Evolutionary conservation across 1,140 invertebrate genomes (phyloP).

Genomic region (Hyles euphorbiae): DNA sequence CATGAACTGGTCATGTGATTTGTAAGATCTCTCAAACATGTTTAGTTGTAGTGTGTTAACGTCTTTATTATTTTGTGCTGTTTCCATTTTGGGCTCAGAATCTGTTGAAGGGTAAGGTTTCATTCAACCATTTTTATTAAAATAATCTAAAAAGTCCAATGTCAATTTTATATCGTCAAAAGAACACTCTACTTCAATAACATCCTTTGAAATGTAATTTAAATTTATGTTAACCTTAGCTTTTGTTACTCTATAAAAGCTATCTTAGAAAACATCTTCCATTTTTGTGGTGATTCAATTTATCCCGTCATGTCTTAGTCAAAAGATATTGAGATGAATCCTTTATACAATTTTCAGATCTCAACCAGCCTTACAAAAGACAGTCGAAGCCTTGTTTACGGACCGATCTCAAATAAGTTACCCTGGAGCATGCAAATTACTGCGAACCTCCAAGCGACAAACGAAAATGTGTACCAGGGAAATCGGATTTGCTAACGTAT

Average conservation of each 20-base stretch:
- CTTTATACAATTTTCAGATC: conserved; percentile 40
- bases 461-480: conserved; percentile 73
- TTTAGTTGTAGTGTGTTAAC: conserved; percentile 49
- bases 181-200: too few relatives aligned
- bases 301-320: background rate
- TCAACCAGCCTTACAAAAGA: conserved; percentile 54
- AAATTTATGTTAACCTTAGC: conserved; percentile 4
- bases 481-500: conserved; percentile 68
- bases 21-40: conserved; percentile 39
- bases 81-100: conserved; percentile 43
- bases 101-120: conserved; percentile 54
- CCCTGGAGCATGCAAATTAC: conserved; percentile 46
- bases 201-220: too few relatives aligned
- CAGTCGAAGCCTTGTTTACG: conserved; percentile 53
- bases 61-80: conserved; percentile 41
- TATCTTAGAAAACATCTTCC: background rate
- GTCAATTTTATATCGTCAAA: too few relatives aligned
- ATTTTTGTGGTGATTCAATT: background rate
- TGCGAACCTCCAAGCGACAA: conserved; percentile 47
- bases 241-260: background rate
- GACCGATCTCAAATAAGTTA: conserved; percentile 49
- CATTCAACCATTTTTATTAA: conserved; percentile 2
- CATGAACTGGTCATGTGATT: conserved; percentile 37
- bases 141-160: too few relatives aligned
- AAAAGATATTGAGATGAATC: background rate